These are phyloP conservation scores for Watsonalla binaria DNA, from an alignment of 2,888 invertebrate genomes.

Conservation along the genomic window DNA sequence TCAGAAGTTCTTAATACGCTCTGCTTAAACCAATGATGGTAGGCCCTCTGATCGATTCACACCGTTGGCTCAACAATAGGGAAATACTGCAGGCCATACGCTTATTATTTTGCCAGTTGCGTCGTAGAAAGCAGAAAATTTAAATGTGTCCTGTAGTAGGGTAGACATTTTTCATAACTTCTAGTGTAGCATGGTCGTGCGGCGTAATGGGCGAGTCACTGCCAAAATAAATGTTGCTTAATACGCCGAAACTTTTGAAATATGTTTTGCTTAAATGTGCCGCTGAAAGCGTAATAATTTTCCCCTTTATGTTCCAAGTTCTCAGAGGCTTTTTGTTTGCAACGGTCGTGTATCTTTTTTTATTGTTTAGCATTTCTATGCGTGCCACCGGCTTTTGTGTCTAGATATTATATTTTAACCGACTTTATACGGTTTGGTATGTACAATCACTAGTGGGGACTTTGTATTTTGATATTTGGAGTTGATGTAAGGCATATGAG, in stretches of 20 bases:
- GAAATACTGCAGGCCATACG: too few relatives aligned
- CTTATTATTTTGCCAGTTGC: background rate
- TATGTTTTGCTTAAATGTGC: slow-evolving; percentile 75
- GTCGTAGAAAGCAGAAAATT: background rate
- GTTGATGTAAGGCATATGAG: too few relatives aligned
- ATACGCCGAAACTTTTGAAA: slow-evolving; percentile 77
- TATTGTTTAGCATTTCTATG: slow-evolving; percentile 42
- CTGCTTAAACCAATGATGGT: too few relatives aligned
- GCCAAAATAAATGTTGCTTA: slow-evolving; percentile 79
- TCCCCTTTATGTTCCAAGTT: slow-evolving; percentile 69
- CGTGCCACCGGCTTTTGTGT: slow-evolving; percentile 31
- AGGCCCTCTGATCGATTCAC: too few relatives aligned
- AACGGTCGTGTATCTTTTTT: slow-evolving; percentile 52
- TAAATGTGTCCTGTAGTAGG: slow-evolving; percentile 28
- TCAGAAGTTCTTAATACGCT: too few relatives aligned
- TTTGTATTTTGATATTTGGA: too few relatives aligned
- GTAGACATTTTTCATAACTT: slow-evolving; percentile 56
- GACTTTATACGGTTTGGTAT: background rate
- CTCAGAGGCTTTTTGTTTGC: slow-evolving; percentile 47
- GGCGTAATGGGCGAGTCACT: slow-evolving; percentile 70
- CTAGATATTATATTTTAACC: slow-evolving; percentile 17
- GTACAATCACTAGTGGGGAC: too few relatives aligned
- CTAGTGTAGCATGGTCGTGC: slow-evolving; percentile 38
- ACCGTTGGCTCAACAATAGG: too few relatives aligned
- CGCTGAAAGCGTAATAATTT: slow-evolving; percentile 75